Evolutionary conservation across 2,888 invertebrate genomes (phyloP).

Genomic region (Chaetogeoica ovagalla): DNA sequence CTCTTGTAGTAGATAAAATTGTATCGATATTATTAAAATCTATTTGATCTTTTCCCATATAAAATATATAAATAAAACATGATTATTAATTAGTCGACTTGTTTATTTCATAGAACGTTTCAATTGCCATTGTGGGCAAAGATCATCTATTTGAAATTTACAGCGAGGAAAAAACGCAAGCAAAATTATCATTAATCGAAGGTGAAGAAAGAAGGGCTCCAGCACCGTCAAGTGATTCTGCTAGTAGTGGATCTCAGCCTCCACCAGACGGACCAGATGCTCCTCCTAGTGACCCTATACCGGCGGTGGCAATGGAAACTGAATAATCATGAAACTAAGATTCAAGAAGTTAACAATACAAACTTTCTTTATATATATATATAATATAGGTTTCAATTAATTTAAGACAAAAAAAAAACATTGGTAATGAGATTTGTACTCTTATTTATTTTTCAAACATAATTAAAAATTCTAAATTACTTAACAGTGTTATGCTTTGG

Average conservation of each 20-base stretch:
- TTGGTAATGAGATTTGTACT: conserved; percentile 26
- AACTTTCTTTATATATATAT: conserved; percentile 28
- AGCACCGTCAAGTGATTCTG: conserved; percentile 57
- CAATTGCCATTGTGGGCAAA: conserved; percentile 89
- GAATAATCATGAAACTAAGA: conserved; percentile 58
- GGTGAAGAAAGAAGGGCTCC: conserved; percentile 63
- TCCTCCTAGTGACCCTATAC: conserved; percentile 61
- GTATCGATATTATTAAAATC: too few relatives aligned
- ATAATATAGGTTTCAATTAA: not conserved
- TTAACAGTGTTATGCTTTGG: conserved; percentile 29
- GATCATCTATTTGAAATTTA: conserved; percentile 77
- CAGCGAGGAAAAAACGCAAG: conserved; percentile 72
- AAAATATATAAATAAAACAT: not conserved
- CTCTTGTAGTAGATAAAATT: too few relatives aligned
- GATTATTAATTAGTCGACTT: conserved; percentile 1
- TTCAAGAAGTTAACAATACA: conserved; percentile 1
- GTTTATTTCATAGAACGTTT: conserved; percentile 72
- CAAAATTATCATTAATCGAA: conserved; percentile 66
- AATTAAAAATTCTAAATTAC: conserved; percentile 25
- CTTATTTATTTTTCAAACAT: conserved; percentile 26
- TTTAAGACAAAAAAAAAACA: conserved; percentile 27
- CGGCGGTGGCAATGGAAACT: conserved; percentile 63
- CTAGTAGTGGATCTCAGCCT: conserved; percentile 57
- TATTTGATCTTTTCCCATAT: too few relatives aligned
- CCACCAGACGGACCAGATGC: conserved; percentile 57